Conservation (phyloP, 2,888 invertebrate genomes). For the Acronicta leporina region DNA sequence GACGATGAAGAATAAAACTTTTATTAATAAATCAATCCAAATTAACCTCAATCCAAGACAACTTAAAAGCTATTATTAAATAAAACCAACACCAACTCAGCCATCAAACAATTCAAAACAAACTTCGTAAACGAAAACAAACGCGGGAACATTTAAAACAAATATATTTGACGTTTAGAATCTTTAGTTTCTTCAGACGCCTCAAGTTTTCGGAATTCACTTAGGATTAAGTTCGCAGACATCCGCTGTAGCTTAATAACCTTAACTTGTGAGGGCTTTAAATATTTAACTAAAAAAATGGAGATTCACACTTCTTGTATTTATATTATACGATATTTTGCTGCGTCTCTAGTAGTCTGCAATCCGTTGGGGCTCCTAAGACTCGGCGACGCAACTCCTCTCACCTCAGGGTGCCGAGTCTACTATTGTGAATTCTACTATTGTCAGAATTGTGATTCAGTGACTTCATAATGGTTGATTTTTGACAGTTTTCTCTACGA, state of each 20-base stretch:
- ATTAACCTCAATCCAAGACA: constrained; percentile 10
- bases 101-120: constrained; percentile 45
- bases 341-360: too few relatives aligned
- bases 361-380: too few relatives aligned
- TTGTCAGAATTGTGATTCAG: too few relatives aligned
- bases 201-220: constrained; percentile 36
- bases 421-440: too few relatives aligned
- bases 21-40: not conserved
- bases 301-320: too few relatives aligned
- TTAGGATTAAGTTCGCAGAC: constrained; percentile 46
- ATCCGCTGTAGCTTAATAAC: constrained; percentile 46
- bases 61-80: constrained; percentile 40
- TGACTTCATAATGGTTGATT: too few relatives aligned
- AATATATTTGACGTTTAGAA: constrained; percentile 36
- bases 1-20: not conserved
- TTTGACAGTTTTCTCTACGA: too few relatives aligned
- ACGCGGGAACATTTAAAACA: constrained; percentile 42
- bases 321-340: too few relatives aligned
- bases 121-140: constrained; percentile 49
- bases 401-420: too few relatives aligned
- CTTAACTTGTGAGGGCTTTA: constrained; percentile 28
- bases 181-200: constrained; percentile 39
- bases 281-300: constrained; percentile 10
- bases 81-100: constrained; percentile 39
- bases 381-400: too few relatives aligned